Evolutionary conservation across 2,888 invertebrate genomes (phyloP), one percentile per base, ranked within the genome.

Genomic region (Malthinus flaveolus): DNA sequence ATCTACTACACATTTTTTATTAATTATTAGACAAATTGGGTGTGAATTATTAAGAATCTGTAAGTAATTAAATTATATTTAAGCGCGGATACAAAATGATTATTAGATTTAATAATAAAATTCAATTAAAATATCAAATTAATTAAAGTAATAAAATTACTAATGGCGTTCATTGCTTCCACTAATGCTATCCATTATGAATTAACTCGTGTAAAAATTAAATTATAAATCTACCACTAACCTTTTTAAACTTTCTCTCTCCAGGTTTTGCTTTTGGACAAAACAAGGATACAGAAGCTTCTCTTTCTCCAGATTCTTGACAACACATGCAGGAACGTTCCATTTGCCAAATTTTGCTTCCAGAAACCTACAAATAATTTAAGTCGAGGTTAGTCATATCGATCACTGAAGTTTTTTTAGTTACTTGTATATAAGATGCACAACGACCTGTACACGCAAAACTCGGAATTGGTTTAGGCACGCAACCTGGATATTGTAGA

Each of bases 291-390:
- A 95, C 93, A 11, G 89, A 88, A 1, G 95, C 95, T 78, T 95
- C 95, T 65, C 95, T 82, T 80, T 95, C 93, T 2, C 94, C 94
- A 67, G 93, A 93, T 76, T 95, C 95, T 78, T 95, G 95, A 74
- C 95, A 96, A 76, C 95, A 96, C 87, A 94, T 95, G 74, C 95
- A 95, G 1, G 93, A 93, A 31, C 95, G 83, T 78, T 95, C 95
- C 89, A 95, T 94, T 84, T 95, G 95, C 95, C 95, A 95, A 75
- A 95, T 91, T 84, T 95, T 95, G 69, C 93, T 94, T 5, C 94
- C 94, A 33, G 95, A 95, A 6, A 95, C 94, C 95, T 95, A 62
- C 53, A 73, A 72, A 60, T 3, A 32, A 55, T 44, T 37, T 32
- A 48, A 39, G 12, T 42, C 50, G 31, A 52, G 46, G 13, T 39